Evolutionary conservation across 2,888 invertebrate species (phyloP), one percentile per base, ranked within the genome.

Genomic region (Chromoteleia sp.): DNA sequence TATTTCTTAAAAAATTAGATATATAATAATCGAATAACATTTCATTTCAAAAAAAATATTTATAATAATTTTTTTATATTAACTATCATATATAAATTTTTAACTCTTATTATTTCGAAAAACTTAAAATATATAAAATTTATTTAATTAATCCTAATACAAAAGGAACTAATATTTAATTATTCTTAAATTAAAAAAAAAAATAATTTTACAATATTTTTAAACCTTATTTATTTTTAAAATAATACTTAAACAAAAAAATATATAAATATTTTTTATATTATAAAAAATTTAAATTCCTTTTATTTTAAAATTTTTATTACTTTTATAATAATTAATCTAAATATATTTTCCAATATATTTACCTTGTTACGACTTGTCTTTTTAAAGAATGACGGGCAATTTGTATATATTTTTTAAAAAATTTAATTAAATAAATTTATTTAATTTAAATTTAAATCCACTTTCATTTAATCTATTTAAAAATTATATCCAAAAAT

Each of bases 141-240:
- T 41, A 92, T 90, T 95, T 93, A 93, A 94, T 93, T 93, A 93
- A 93, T 94, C 94, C 94, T 95, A 93, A 95, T 94, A 94, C 95
- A 93, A 94, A 95, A 95, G 94, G 94, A 94, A 95, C 93, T 93
- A 91, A 92, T 93, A 93, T 91, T 92, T 71, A 93, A 93, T 93
- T 92, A 33, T 15, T 54, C 33, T 54, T 14, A 8, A 14, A 33
- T 94, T 94, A 29, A 63, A 33, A 17, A 43, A 30, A 43, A 54
- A 58, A 56, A 41, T 56, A 25, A 36, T 52, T 54, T 92, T 83
- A 43, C 59, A 63, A 93, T 39, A 14, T 52, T 14, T 41, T 14
- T 50, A 71, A 92, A 93, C 92, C 93, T 94, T 94, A 93, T n/a
- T 67, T n/a, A n/a, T n/a, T n/a, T n/a, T n/a, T n/a, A n/a, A n/a